Percentiles rank a stretch among this genome's conserved stretches.
phyloP scores from a whole-genome alignment of 2,113 vertebrate genomes.

The Cyphomyrus discorhynchus region DNA sequence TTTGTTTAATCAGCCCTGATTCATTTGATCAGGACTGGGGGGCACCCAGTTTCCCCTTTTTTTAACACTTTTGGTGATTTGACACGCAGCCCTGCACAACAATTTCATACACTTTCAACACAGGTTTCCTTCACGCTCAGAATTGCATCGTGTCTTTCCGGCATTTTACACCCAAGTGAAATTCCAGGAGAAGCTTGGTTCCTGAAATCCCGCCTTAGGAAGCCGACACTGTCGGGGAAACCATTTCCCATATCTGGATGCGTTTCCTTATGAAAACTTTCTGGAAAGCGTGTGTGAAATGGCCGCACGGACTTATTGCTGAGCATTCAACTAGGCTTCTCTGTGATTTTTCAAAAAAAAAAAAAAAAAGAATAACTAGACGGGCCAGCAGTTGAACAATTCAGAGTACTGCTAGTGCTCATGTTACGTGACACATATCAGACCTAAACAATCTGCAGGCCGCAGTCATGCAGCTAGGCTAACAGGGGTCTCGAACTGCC shows the following conservation, averaged over 20 bases:
- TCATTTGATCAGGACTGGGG: not conserved
- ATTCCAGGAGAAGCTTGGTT: not conserved
- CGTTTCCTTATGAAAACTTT: not conserved
- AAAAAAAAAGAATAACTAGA: not conserved
- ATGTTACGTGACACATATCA: not conserved
- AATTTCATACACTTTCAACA: not conserved
- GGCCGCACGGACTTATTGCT: not conserved
- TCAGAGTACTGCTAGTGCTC: not conserved
- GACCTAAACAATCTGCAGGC: not conserved
- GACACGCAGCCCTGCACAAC: not conserved
- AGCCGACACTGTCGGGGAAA: slow-evolving; percentile 28
- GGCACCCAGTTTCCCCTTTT: not conserved
- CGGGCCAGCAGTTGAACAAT: not conserved
- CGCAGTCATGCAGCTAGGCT: not conserved
- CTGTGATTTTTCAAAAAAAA: not conserved
- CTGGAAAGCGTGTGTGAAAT: not conserved
- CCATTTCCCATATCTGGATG: slow-evolving; percentile 10
- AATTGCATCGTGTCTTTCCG: not conserved
- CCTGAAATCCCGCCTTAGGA: not conserved
- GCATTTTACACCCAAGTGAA: not conserved
- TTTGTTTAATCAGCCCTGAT: not conserved
- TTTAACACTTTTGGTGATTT: not conserved
- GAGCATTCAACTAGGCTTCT: not conserved
- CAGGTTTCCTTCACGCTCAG: not conserved
- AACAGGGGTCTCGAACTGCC: not conserved